A percentile compares a stretch with the other conserved stretches of the same genome.
Evolutionary conservation across 2,888 invertebrate genomes (phyloP).

Genomic region (Vanessa cardui): DNA sequence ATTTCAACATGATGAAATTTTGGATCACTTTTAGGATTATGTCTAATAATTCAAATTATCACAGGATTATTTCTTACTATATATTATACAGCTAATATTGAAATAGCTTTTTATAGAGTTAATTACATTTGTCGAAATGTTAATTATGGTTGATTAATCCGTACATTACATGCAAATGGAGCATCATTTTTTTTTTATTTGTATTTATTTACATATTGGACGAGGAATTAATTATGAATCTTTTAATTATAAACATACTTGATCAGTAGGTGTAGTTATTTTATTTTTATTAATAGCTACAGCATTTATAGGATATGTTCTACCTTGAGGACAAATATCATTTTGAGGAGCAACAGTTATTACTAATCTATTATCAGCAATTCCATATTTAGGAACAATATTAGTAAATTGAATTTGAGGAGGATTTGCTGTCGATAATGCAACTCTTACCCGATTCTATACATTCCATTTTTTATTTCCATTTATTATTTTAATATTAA

Average conservation of each 20-base stretch:
- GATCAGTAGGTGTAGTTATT: constrained; percentile 85
- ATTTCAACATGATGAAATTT: constrained; percentile 86
- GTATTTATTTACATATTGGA: constrained; percentile 86
- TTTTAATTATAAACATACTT: constrained; percentile 80
- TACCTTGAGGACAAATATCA: constrained; percentile 92
- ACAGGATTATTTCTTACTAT: constrained; percentile 87
- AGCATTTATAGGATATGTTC: constrained; percentile 90
- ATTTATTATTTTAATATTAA: constrained; percentile 84
- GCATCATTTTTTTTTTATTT: constrained; percentile 89
- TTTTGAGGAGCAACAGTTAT: constrained; percentile 92
- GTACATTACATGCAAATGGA: constrained; percentile 84
- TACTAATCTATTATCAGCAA: constrained; percentile 88
- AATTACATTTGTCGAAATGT: constrained; percentile 77
- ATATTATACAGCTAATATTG: constrained; percentile 86
- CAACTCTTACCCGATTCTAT: constrained; percentile 90
- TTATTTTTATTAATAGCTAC: constrained; percentile 87
- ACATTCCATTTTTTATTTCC: constrained; percentile 88
- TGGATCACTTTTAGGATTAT: constrained; percentile 68
- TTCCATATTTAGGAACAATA: constrained; percentile 85
- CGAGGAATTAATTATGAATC: constrained; percentile 83
- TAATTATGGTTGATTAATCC: constrained; percentile 86
- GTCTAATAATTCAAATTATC: constrained; percentile 81
- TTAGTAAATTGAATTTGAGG: constrained; percentile 89
- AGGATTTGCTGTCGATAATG: constrained; percentile 88
- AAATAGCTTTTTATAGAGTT: constrained; percentile 84